A percentile compares a stretch with the other conserved stretches of the same genome.
Conservation (phyloP, 2,797 vertebrate species). For the Chelon labrosus region DNA sequence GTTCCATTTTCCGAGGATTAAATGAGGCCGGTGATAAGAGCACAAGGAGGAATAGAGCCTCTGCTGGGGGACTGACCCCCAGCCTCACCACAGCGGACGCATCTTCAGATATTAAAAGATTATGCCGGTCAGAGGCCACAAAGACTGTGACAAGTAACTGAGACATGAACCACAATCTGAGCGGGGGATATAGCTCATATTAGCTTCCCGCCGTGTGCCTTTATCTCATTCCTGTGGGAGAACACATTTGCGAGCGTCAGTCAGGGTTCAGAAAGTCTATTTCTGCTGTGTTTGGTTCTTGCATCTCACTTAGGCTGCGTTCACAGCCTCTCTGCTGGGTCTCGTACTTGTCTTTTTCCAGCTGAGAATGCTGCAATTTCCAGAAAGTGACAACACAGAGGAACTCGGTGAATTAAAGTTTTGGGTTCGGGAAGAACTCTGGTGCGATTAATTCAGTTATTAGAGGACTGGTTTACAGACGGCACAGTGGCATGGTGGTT, state of each 20-base stretch:
- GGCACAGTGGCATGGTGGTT: too few species aligned
- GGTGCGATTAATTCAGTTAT: too few species aligned
- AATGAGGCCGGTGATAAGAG: slow-evolving; percentile 85
- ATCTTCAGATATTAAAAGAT: slow-evolving; percentile 86
- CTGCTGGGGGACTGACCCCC: slow-evolving; percentile 33
- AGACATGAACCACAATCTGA: slow-evolving; percentile 62
- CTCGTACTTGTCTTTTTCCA: too few species aligned
- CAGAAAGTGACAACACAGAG: neutral
- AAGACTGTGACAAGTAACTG: slow-evolving; percentile 81
- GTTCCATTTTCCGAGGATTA: slow-evolving; percentile 84
- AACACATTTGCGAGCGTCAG: slow-evolving; percentile 47
- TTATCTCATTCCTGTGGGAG: slow-evolving; percentile 55
- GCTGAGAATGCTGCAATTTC: slow-evolving; percentile 25
- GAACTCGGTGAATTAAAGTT: neutral
- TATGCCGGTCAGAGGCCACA: slow-evolving; percentile 85
- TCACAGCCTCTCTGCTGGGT: slow-evolving; percentile 12
- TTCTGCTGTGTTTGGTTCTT: slow-evolving; percentile 44
- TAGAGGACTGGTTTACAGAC: too few species aligned
- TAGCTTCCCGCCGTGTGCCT: slow-evolving; percentile 43
- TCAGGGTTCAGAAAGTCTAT: slow-evolving; percentile 56
- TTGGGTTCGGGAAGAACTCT: neutral
- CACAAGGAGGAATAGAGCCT: slow-evolving; percentile 61
- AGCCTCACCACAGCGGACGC: slow-evolving; percentile 27
- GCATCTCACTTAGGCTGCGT: slow-evolving; percentile 16
- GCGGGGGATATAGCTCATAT: slow-evolving; percentile 53